phyloP scores from a whole-genome alignment of 2,113 vertebrate genomes.

The Capreolus pygargus region DNA sequence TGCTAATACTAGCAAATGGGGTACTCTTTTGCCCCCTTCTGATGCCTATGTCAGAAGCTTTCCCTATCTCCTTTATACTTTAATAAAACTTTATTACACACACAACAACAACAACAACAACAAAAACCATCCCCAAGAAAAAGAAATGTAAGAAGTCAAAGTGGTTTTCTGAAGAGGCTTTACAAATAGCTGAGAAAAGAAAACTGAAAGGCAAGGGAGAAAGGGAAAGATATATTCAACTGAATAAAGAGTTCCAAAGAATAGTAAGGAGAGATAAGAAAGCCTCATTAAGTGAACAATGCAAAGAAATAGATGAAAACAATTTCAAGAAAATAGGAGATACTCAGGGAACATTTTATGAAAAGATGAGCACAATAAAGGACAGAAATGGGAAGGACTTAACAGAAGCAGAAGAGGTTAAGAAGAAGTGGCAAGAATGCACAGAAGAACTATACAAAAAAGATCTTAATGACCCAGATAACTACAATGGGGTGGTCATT shows the following conservation, averaged over 20 bases:
- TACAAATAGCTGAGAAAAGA: background rate
- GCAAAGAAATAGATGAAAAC: background rate
- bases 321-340: background rate
- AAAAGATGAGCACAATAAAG: background rate
- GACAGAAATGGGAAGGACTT: background rate
- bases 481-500: background rate
- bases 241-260: background rate
- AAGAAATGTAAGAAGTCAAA: background rate
- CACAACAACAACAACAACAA: no score
- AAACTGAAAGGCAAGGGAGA: background rate
- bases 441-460: background rate
- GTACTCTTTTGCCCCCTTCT: no score
- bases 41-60: no score
- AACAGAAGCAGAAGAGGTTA: background rate
- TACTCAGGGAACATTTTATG: background rate
- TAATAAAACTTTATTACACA: no score
- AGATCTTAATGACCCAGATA: background rate
- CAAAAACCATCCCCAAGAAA: background rate
- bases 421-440: background rate
- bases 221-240: background rate
- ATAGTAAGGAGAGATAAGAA: background rate
- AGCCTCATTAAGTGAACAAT: background rate
- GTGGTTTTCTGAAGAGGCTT: background rate
- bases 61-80: no score
- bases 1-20: no score